Percentiles rank a stretch among this genome's conserved stretches.
phyloP scores from a whole-genome alignment of 2,797 vertebrate genomes.

The Argentina silus region DNA sequence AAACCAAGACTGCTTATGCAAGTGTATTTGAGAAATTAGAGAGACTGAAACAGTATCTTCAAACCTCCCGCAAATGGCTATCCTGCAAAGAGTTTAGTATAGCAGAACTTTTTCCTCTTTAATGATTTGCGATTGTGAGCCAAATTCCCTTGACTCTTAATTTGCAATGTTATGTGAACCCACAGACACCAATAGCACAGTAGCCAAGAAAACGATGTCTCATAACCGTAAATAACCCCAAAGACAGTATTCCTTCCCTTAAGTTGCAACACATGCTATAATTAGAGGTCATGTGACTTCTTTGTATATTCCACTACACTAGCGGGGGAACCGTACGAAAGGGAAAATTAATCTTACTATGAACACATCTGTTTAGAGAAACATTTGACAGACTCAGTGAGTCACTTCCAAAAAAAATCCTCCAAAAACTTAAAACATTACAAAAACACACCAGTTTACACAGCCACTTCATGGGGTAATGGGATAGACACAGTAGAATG shows the following conservation, averaged over 20 bases:
- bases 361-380: constrained; percentile 23
- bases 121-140: constrained; percentile 4
- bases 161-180: constrained; percentile 18
- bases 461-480: constrained; percentile 51
- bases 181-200: constrained; percentile 5
- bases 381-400: constrained; percentile 68
- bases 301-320: constrained; percentile 32
- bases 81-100: not conserved
- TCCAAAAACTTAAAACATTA: not conserved
- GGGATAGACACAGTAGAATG: constrained; percentile 41
- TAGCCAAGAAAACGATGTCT: constrained; percentile 25
- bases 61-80: constrained; percentile 17
- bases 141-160: constrained; percentile 5
- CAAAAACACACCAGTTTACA: constrained; percentile 43
- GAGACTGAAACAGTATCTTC: constrained; percentile 27
- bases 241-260: constrained; percentile 14
- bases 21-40: not conserved
- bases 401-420: constrained; percentile 37
- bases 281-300: constrained; percentile 8
- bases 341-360: constrained; percentile 31
- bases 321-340: constrained; percentile 30
- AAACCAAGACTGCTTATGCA: no score
- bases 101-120: not conserved
- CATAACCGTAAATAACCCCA: constrained; percentile 3
- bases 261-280: constrained; percentile 16